phyloP scores from a whole-genome alignment of 1,140 invertebrate genomes.

The Drosophila arawakana region DNA sequence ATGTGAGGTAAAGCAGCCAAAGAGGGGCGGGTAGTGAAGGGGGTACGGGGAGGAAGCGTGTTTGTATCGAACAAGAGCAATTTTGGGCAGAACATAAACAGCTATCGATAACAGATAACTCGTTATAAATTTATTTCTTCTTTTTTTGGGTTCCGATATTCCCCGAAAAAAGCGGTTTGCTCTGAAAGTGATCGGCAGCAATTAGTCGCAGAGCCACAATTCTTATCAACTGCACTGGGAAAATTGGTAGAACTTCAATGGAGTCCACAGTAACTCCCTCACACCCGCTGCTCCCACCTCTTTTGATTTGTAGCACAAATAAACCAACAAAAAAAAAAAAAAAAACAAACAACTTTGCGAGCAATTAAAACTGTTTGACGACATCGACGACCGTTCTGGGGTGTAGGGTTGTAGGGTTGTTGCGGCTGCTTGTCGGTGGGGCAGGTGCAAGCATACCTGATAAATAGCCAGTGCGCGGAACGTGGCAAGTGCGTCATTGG shows the following conservation, averaged over 20 bases:
- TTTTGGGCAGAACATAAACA: slow-evolving; percentile 46
- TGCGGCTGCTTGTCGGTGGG: neutral
- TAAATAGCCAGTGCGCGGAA: slow-evolving; percentile 42
- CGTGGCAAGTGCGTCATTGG: slow-evolving; percentile 74
- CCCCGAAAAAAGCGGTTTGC: neutral
- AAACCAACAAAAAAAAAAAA: slow-evolving; percentile 55
- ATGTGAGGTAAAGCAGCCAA: slow-evolving; percentile 20
- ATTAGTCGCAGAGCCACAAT: slow-evolving; percentile 31
- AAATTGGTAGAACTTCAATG: slow-evolving; percentile 15
- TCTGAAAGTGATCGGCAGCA: slow-evolving; percentile 38
- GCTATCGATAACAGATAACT: slow-evolving; percentile 46
- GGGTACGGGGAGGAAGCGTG: neutral
- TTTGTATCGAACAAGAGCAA: slow-evolving; percentile 36
- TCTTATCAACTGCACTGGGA: slow-evolving; percentile 42
- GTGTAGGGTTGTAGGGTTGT: neutral
- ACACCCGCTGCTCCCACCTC: neutral
- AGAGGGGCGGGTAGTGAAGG: neutral
- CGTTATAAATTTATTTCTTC: neutral
- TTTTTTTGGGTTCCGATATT: neutral
- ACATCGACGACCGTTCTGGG: slow-evolving; percentile 27
- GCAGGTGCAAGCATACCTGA: slow-evolving; percentile 16
- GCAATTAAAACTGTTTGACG: slow-evolving; percentile 79
- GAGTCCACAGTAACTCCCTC: neutral
- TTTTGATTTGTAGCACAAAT: slow-evolving; percentile 79
- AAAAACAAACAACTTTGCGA: slow-evolving; percentile 71